These are phyloP conservation scores for Sebastes dallii DNA, from an alignment of 2,797 vertebrate genomes.

Conservation along the genomic window DNA sequence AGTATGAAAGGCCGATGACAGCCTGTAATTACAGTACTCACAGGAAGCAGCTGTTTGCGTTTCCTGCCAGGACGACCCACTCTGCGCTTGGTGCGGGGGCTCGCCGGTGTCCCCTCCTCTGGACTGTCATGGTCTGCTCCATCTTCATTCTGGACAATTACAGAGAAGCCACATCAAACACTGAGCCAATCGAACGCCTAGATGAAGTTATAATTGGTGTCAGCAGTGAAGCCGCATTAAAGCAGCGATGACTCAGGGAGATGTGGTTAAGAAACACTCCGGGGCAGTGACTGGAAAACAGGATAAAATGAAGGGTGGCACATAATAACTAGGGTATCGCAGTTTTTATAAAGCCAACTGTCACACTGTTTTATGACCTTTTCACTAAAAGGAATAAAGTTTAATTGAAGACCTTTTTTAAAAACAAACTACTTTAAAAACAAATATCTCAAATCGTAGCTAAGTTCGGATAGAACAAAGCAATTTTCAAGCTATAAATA, in stretches of 20 bases:
- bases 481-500: conserved; percentile 1
- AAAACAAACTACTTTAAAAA: background rate
- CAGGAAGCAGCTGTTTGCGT: conserved; percentile 91
- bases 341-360: background rate
- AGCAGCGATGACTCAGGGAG: conserved; percentile 7
- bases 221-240: conserved; percentile 27
- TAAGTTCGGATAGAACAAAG: conserved; percentile 12
- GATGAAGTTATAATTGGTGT: conserved; percentile 30
- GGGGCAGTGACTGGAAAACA: background rate
- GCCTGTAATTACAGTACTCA: conserved; percentile 81
- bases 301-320: background rate
- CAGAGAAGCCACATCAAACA: conserved; percentile 51
- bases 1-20: conserved; percentile 8
- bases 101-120: conserved; percentile 88
- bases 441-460: background rate
- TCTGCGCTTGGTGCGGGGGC: conserved; percentile 86
- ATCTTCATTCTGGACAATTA: conserved; percentile 76
- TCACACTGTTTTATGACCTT: background rate
- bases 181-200: conserved; percentile 5
- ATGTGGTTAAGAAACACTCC: background rate
- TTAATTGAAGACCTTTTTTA: background rate
- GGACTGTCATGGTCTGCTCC: conserved; percentile 85
- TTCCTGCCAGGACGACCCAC: conserved; percentile 92
- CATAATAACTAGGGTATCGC: background rate
- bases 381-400: background rate